These are phyloP conservation scores for Pyrocoelia pectoralis DNA, from an alignment of 2,888 invertebrate species.

Conservation along the genomic window DNA sequence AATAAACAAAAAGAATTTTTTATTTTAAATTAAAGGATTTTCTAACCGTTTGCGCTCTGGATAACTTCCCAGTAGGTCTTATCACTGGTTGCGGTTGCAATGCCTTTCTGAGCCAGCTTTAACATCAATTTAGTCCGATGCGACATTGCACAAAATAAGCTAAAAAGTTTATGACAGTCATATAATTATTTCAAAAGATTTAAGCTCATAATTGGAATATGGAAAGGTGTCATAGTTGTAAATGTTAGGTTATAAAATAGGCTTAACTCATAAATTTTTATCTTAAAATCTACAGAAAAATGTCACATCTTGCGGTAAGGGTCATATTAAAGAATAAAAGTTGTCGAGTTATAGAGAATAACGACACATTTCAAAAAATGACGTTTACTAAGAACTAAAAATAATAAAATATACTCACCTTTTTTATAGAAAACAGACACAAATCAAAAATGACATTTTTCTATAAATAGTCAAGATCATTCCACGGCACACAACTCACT, in stretches of 20 bases:
- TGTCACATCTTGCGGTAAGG: neutral
- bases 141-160: neutral
- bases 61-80: neutral
- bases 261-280: neutral
- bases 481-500: too few relatives aligned
- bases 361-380: too few relatives aligned
- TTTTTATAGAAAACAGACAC: too few relatives aligned
- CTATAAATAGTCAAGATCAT: too few relatives aligned
- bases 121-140: neutral
- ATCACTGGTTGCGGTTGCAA: neutral
- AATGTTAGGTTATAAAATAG: too few relatives aligned
- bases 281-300: neutral
- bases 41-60: neutral
- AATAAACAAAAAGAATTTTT: neutral
- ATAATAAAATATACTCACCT: too few relatives aligned
- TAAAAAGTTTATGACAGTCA: neutral
- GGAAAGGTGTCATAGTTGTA: too few relatives aligned
- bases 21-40: neutral
- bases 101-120: neutral
- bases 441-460: too few relatives aligned
- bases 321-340: too few relatives aligned
- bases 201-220: neutral
- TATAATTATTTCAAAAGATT: neutral
- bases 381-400: too few relatives aligned
- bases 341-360: too few relatives aligned